These are phyloP conservation scores for Taurulus bubalis DNA, from an alignment of 2,113 vertebrate species.

Conservation along the genomic window DNA sequence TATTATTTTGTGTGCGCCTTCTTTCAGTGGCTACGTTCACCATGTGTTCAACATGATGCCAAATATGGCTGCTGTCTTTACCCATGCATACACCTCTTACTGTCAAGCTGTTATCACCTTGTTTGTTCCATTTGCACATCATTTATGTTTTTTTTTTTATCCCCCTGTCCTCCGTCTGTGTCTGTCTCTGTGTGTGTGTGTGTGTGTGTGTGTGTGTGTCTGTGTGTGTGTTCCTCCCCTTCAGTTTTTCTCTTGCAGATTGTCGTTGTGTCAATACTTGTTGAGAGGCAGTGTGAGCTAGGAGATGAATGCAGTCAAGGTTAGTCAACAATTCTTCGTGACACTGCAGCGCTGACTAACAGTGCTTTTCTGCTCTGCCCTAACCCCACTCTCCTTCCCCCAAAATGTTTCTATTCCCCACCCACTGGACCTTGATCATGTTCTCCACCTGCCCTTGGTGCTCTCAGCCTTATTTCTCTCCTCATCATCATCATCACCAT, in stretches of 20 bases:
- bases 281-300: constrained; percentile 76
- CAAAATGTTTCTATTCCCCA: constrained; percentile 25
- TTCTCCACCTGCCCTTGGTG: constrained; percentile 38
- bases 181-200: constrained; percentile 38
- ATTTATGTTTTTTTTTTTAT: constrained; percentile 59
- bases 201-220: no score
- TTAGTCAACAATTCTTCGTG: constrained; percentile 75
- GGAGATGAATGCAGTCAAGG: constrained; percentile 82
- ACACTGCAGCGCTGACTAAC: constrained; percentile 59
- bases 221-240: constrained; percentile 11
- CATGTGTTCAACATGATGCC: constrained; percentile 39
- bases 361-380: constrained; percentile 41
- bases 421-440: constrained; percentile 39
- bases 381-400: constrained; percentile 8
- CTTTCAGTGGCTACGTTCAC: constrained; percentile 24
- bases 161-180: constrained; percentile 11
- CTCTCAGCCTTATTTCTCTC: constrained; percentile 26
- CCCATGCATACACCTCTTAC: constrained; percentile 59
- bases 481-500: constrained; percentile 1
- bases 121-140: constrained; percentile 79
- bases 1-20: constrained; percentile 21
- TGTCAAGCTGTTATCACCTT: constrained; percentile 74
- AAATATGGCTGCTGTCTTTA: constrained; percentile 61
- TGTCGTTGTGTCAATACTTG: constrained; percentile 82
- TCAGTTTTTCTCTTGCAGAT: constrained; percentile 74